Evolutionary conservation across 2,113 vertebrate genomes (phyloP).

Genomic region (Forbesichthys agassizii): DNA sequence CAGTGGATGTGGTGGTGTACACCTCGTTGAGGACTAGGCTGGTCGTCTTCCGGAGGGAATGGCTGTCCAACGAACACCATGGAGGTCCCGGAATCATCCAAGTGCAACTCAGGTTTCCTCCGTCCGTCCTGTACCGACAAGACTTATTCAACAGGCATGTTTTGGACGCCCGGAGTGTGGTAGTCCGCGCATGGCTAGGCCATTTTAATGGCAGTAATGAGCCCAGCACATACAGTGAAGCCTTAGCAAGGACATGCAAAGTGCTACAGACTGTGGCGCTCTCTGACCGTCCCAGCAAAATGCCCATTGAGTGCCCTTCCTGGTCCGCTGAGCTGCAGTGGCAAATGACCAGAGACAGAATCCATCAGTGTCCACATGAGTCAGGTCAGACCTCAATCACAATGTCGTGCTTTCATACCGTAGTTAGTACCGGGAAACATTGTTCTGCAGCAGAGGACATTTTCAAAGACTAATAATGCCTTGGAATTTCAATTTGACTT

Average conservation of each 20-base stretch:
- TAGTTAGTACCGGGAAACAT: background rate
- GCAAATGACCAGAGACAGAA: slow-evolving; percentile 75
- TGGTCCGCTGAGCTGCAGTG: slow-evolving; percentile 84
- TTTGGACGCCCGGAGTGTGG: slow-evolving; percentile 75
- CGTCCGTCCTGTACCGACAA: slow-evolving; percentile 80
- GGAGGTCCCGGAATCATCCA: slow-evolving; percentile 68
- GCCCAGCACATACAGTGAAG: slow-evolving; percentile 61
- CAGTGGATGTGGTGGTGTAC: slow-evolving; percentile 82
- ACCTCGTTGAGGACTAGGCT: slow-evolving; percentile 79
- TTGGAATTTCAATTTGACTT: background rate
- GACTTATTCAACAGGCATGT: slow-evolving; percentile 79
- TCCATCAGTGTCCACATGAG: slow-evolving; percentile 82
- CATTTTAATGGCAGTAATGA: slow-evolving; percentile 56
- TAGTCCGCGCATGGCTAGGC: slow-evolving; percentile 83
- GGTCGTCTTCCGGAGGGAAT: slow-evolving; percentile 83
- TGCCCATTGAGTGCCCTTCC: slow-evolving; percentile 79
- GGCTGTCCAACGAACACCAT: slow-evolving; percentile 77
- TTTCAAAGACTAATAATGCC: background rate
- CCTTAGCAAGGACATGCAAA: slow-evolving; percentile 74
- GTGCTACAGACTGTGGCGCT: slow-evolving; percentile 75
- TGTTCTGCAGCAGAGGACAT: background rate
- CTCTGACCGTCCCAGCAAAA: slow-evolving; percentile 78
- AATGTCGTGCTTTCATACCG: background rate
- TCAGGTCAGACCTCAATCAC: slow-evolving; percentile 76
- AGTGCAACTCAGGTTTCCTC: slow-evolving; percentile 81